These are phyloP conservation scores for Podarcis cretensis DNA, from an alignment of 2,113 vertebrate genomes.

Conservation along the genomic window DNA sequence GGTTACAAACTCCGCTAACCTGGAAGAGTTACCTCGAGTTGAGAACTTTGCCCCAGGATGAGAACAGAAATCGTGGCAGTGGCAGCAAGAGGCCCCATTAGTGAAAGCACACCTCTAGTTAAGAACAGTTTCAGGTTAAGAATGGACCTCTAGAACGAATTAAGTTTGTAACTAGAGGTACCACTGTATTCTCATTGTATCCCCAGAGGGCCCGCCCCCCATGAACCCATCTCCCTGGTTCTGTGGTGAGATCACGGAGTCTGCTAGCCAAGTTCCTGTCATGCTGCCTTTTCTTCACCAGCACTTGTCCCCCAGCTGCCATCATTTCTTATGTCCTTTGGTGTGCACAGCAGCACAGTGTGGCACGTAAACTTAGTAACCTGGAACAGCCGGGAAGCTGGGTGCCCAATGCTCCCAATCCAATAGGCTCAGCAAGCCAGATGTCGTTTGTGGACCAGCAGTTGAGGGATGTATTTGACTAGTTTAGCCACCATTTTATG, in stretches of 20 bases:
- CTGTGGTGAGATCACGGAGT: background rate
- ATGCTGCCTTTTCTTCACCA: background rate
- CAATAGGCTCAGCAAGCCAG: background rate
- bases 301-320: background rate
- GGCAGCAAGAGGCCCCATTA: too few relatives aligned
- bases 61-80: too few relatives aligned
- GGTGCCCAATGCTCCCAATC: background rate
- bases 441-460: background rate
- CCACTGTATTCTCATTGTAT: background rate
- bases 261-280: too few relatives aligned
- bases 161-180: too few relatives aligned
- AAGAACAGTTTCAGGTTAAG: too few relatives aligned
- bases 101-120: too few relatives aligned
- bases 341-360: background rate
- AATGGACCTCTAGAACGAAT: too few relatives aligned
- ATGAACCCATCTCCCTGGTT: background rate
- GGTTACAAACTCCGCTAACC: too few relatives aligned
- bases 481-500: background rate
- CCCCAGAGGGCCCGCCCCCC: background rate
- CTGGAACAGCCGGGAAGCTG: too few relatives aligned
- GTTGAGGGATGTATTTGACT: background rate
- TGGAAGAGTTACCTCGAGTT: too few relatives aligned
- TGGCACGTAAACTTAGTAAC: background rate
- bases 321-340: background rate
- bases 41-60: too few relatives aligned